Evolutionary conservation across 2,113 vertebrate genomes (phyloP).

Genomic region (Gymnorhina tibicen): DNA sequence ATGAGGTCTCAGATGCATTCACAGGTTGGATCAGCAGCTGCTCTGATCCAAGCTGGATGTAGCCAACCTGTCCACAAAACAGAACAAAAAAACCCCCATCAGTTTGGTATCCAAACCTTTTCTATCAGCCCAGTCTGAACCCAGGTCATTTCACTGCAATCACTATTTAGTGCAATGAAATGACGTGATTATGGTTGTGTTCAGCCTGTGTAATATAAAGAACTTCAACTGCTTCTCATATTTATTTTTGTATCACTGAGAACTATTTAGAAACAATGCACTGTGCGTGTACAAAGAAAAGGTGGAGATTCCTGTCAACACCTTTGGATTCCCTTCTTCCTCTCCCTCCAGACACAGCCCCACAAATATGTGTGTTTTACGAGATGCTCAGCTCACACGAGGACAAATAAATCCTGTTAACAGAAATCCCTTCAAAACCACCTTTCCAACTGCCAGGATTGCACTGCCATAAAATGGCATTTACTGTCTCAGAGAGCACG

Average conservation of each 20-base stretch:
- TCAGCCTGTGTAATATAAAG: not conserved
- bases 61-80: conserved; percentile 80
- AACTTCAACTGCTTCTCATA: not conserved
- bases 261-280: not conserved
- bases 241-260: not conserved
- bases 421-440: not conserved
- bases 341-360: not conserved
- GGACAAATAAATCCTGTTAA: not conserved
- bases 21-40: conserved; percentile 85
- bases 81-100: not conserved
- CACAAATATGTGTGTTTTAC: fast-evolving
- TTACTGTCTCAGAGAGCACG: not conserved
- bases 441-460: not conserved
- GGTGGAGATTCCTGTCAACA: not conserved
- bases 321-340: not conserved
- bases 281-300: not conserved
- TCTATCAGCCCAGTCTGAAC: not conserved
- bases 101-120: not conserved
- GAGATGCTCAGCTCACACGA: not conserved
- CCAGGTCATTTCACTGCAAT: not conserved
- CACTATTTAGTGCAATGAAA: not conserved
- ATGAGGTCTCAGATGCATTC: conserved; percentile 67
- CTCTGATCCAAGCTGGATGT: conserved; percentile 84
- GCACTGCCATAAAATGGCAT: not conserved
- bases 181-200: fast-evolving